phyloP scores from a whole-genome alignment of 2,888 invertebrate genomes.

The Drosophila setosimentum region DNA sequence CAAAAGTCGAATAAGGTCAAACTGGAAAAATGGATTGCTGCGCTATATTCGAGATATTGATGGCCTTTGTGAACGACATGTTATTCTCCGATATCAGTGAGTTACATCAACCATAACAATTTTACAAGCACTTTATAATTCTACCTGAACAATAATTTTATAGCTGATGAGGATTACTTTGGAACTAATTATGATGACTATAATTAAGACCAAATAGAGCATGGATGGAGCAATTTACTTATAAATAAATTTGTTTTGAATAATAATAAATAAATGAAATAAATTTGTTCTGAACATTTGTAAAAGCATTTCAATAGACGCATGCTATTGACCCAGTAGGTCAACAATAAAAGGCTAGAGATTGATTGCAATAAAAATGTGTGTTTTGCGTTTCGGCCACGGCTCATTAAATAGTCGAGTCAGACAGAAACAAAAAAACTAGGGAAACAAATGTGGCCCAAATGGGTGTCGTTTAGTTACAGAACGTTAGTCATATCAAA shows the following conservation, averaged over 20 bases:
- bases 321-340: slow-evolving; percentile 42
- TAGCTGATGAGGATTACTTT: slow-evolving; percentile 61
- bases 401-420: slow-evolving; percentile 65
- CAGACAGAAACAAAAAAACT: neutral
- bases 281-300: slow-evolving; percentile 43
- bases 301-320: slow-evolving; percentile 43
- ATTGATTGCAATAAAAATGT: slow-evolving; percentile 15
- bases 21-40: slow-evolving; percentile 48
- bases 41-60: slow-evolving; percentile 49
- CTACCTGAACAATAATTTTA: neutral
- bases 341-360: slow-evolving; percentile 10
- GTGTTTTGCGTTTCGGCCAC: slow-evolving; percentile 37
- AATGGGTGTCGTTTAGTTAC: slow-evolving; percentile 45
- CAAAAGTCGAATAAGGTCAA: slow-evolving; percentile 1
- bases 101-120: neutral
- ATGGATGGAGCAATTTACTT: slow-evolving; percentile 32
- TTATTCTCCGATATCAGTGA: slow-evolving; percentile 62
- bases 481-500: slow-evolving; percentile 54
- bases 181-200: slow-evolving; percentile 42
- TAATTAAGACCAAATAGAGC: slow-evolving; percentile 13
- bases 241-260: slow-evolving; percentile 44
- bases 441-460: neutral
- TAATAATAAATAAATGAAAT: slow-evolving; percentile 47
- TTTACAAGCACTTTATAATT: neutral
- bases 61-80: slow-evolving; percentile 58